Evolutionary conservation across 2,888 invertebrate species (phyloP).

Genomic region (Drosophila subquinaria): DNA sequence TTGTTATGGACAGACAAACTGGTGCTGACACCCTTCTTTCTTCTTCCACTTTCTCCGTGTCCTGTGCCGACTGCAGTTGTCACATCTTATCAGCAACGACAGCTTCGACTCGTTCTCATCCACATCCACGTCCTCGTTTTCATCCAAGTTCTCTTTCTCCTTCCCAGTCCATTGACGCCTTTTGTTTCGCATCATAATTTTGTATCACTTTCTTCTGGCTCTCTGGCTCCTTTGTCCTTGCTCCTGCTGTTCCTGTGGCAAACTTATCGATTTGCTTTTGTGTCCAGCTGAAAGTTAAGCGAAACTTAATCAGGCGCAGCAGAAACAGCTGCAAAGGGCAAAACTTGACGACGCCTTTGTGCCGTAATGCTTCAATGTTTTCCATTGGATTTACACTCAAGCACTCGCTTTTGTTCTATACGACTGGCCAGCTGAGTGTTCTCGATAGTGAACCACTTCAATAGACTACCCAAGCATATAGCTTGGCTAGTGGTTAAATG

Average conservation of each 20-base stretch:
- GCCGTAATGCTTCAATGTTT: slow-evolving; percentile 24
- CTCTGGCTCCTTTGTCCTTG: slow-evolving; percentile 1
- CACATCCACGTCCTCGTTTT: not conserved
- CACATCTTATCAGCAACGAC: slow-evolving; percentile 53
- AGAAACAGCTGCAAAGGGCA: slow-evolving; percentile 41
- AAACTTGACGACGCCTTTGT: slow-evolving; percentile 36
- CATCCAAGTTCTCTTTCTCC: not conserved
- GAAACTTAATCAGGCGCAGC: slow-evolving; percentile 72
- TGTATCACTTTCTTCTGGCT: slow-evolving; percentile 7
- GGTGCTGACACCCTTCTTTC: not conserved
- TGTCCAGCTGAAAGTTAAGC: slow-evolving; percentile 46
- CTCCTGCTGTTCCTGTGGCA: slow-evolving; percentile 16
- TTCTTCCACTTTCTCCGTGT: not conserved
- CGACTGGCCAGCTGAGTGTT: slow-evolving; percentile 19
- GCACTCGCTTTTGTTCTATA: slow-evolving; percentile 44
- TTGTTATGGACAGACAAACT: slow-evolving; percentile 54
- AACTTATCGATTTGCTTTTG: slow-evolving; percentile 60
- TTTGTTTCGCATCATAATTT: slow-evolving; percentile 51
- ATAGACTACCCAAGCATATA: not conserved
- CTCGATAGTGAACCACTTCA: not conserved
- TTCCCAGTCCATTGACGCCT: not conserved
- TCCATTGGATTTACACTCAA: slow-evolving; percentile 45
- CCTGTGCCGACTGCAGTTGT: slow-evolving; percentile 57
- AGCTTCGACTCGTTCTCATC: slow-evolving; percentile 5
- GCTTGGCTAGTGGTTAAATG: not conserved